Evolutionary conservation across 2,113 vertebrate species (phyloP), one percentile per base, ranked within the genome.

Genomic region (Pedetes capensis): DNA sequence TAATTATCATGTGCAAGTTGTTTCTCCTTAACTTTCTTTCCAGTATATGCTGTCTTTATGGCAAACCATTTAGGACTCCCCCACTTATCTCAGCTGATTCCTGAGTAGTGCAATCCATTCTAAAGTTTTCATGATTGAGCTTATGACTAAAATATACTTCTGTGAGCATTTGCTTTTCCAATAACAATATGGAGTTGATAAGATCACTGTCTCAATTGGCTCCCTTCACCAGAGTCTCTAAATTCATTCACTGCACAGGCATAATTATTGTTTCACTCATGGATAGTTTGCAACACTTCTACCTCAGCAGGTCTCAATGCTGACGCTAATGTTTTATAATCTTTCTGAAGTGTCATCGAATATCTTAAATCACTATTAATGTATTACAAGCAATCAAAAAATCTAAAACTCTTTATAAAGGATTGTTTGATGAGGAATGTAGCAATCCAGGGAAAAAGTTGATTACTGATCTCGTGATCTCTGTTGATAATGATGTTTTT

Each of bases 141-240:
- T n/a, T n/a, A n/a, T n/a, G n/a, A n/a, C n/a, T 85, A 25, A 86
- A 92, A 82, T 76, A 10, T 10, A 20, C 32, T 91, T 85, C 49
- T 63, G 25, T 23, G 37, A 83, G 61, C n/a, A 49, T 94, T 92
- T 84, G 47, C 61, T 75, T 78, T 94, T 93, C 55, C 59, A 76
- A 61, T 95, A 86, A 87, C 1, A 72, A 55, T n/a, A 34, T 0
- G 61, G 42, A 71, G 12, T 75, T 79, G 89, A 96, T 88, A 94
- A 88, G 12, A 44, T 90, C 61, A 16, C 63, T 63, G 93, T 93
- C 55, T 90, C 51, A 68, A 16, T 32, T 82, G 51, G 71, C 39
- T 57, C 34, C 68, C 57, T 88, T 95, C 39, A 86, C 74, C 39
- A 74, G 53, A 88, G 42, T 93, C 69, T 93, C 55, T 66, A 87